These are phyloP conservation scores for Lethocerus indicus DNA, from an alignment of 1,140 invertebrate species.

Conservation along the genomic window DNA sequence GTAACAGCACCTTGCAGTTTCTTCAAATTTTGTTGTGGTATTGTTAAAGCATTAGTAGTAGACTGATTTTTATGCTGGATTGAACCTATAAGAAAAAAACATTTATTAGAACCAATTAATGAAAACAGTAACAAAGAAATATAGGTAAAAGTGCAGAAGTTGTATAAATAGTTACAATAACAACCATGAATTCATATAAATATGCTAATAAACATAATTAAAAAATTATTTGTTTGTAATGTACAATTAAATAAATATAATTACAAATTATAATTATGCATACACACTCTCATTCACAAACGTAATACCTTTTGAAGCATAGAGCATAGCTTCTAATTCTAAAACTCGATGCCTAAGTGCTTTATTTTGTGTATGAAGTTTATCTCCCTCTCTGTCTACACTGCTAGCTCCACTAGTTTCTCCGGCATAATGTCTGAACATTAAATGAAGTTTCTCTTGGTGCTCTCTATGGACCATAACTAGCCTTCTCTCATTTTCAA, in stretches of 20 bases:
- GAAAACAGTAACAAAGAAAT: too few species aligned
- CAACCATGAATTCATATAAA: too few species aligned
- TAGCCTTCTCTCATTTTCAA: constrained; percentile 35
- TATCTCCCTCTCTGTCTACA: constrained; percentile 7
- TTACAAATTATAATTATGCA: too few species aligned
- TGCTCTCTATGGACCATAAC: constrained; percentile 37
- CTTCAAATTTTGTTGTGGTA: constrained; percentile 17
- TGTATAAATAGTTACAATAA: too few species aligned
- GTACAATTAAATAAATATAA: too few species aligned
- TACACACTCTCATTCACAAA: too few species aligned
- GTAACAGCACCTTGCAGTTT: constrained; percentile 13
- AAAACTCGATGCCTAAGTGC: constrained; percentile 4
- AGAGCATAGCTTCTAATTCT: constrained; percentile 7
- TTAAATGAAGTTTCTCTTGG: constrained; percentile 38
- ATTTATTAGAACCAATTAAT: too few species aligned
- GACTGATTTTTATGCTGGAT: background rate
- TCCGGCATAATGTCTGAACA: constrained; percentile 34
- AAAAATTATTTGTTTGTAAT: too few species aligned
- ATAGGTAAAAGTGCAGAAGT: too few species aligned
- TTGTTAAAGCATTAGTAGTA: constrained; percentile 2
- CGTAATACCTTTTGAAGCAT: too few species aligned
- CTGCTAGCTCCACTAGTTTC: constrained; percentile 26
- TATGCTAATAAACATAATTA: too few species aligned
- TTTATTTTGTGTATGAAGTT: constrained; percentile 8
- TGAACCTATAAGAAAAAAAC: too few species aligned